Percentiles rank a stretch among this genome's conserved stretches.
Conservation (phyloP, 2,113 vertebrate genomes). For the Sinosuthora webbiana region DNA sequence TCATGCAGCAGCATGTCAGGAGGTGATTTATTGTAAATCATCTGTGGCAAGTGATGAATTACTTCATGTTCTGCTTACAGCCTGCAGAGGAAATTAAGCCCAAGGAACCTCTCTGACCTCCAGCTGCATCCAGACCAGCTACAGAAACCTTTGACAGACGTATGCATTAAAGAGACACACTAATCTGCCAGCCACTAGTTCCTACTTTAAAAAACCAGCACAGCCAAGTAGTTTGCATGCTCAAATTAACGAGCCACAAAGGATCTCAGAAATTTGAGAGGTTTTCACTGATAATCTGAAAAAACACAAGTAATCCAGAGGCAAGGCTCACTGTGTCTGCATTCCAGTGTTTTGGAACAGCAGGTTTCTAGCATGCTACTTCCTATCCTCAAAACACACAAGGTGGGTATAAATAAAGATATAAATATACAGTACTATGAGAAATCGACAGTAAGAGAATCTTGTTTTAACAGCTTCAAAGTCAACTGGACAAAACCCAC, state of each 20-base stretch:
- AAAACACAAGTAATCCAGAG: not conserved
- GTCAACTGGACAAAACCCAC: not conserved
- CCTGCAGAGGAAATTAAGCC: not conserved
- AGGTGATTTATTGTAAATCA: not conserved
- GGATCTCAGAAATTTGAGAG: not conserved
- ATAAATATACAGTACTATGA: not conserved
- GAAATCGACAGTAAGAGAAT: not conserved
- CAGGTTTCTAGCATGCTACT: not conserved
- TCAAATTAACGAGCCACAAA: not conserved
- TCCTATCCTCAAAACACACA: not conserved
- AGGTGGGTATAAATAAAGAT: not conserved
- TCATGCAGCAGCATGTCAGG: not conserved
- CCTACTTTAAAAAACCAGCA: not conserved
- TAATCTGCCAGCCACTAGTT: not conserved
- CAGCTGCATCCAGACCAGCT: not conserved
- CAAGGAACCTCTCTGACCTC: not conserved
- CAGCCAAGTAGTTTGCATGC: not conserved
- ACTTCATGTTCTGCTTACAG: not conserved
- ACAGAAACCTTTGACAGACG: not conserved
- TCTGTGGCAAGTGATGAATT: not conserved
- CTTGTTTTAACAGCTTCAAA: not conserved
- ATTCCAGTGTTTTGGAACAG: not conserved
- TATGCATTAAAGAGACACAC: not conserved
- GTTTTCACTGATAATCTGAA: not conserved
- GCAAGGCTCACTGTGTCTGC: not conserved